Evolutionary conservation across 2,888 invertebrate genomes (phyloP), one percentile per base, ranked within the genome.

Genomic region (Heliconius erato): DNA sequence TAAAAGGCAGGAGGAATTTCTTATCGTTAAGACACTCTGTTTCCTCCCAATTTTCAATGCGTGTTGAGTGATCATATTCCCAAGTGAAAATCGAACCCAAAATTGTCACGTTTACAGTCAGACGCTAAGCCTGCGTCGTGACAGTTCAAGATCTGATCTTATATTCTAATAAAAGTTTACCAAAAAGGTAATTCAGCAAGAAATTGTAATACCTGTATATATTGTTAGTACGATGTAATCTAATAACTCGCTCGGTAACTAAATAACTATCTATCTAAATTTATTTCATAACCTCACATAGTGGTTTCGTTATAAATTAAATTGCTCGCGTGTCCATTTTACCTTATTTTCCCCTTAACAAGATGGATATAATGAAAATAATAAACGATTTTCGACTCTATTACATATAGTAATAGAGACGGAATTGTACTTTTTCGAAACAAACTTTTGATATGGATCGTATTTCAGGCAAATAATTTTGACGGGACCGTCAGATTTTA

Each of bases 401-500:
- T 44, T 69, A 6, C 0, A 0, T 0, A 28, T 28, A 12, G 7
- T 16, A 65, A 65, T 81, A 76, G 71, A 54, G 76, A 59, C 71
- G 4, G 77, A 65, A 76, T 59, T 79, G 9, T 19, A 28, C 7
- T 7, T 54, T 19, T 32, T 69, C 40, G 28, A 26, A 63, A 32
- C 23, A 26, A 65, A 67, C n/a, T 77, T 79, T 69, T 79, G 81
- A 84, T 67, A 71, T 83, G 72, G 79, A 77, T 84, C 79, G 82
- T 76, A 71, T 79, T 83, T 79, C 40, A 68, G 81, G 26, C 69
- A 74, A 79, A 80, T 84, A 82, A 85, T 85, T 85, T 85, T 83
- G 79, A 84, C 81, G 68, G 79, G n/a, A 80, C 82, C 85, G 82
- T 85, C 79, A 85, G 79, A 83, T 84, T 85, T 82, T 83, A 84